These are phyloP conservation scores for Cirrhinus molitorella DNA, from an alignment of 2,797 vertebrate species.

Conservation along the genomic window DNA sequence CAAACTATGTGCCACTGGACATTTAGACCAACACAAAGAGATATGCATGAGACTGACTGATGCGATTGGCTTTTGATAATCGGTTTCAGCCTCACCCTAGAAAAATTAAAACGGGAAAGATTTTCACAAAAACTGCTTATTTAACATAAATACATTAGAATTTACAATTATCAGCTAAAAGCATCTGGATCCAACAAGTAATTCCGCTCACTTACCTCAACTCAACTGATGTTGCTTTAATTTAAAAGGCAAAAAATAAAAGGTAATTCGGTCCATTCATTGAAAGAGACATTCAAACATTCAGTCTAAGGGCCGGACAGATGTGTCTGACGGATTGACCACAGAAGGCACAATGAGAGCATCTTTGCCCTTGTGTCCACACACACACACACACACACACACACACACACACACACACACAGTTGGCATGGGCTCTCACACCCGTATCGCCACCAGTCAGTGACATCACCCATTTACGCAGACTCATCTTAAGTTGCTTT, in stretches of 20 bases:
- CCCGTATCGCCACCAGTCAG: slow-evolving; percentile 64
- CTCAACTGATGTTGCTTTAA: not conserved
- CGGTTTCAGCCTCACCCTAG: slow-evolving; percentile 27
- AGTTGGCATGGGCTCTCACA: slow-evolving; percentile 46
- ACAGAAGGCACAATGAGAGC: slow-evolving; percentile 24
- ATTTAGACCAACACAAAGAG: slow-evolving; percentile 7
- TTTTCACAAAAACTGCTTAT: not conserved
- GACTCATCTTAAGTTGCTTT: slow-evolving; percentile 23
- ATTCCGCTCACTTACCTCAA: not conserved
- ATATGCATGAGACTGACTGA: slow-evolving; percentile 9
- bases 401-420: slow-evolving; percentile 43
- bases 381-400: slow-evolving; percentile 39
- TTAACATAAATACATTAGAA: not conserved
- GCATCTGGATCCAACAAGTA: not conserved
- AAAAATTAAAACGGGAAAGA: slow-evolving; percentile 22
- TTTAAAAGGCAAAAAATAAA: not conserved
- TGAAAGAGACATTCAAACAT: slow-evolving; percentile 28
- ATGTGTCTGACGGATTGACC: slow-evolving; percentile 14
- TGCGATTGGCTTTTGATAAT: slow-evolving; percentile 16
- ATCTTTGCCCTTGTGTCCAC: slow-evolving; percentile 17
- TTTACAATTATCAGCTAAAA: not conserved
- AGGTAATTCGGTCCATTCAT: slow-evolving; percentile 54
- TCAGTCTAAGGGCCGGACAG: not conserved
- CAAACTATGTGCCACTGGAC: slow-evolving; percentile 49
- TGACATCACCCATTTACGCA: slow-evolving; percentile 69